Conservation (phyloP, 2,888 invertebrate species). For the Leuctra nigra region DNA sequence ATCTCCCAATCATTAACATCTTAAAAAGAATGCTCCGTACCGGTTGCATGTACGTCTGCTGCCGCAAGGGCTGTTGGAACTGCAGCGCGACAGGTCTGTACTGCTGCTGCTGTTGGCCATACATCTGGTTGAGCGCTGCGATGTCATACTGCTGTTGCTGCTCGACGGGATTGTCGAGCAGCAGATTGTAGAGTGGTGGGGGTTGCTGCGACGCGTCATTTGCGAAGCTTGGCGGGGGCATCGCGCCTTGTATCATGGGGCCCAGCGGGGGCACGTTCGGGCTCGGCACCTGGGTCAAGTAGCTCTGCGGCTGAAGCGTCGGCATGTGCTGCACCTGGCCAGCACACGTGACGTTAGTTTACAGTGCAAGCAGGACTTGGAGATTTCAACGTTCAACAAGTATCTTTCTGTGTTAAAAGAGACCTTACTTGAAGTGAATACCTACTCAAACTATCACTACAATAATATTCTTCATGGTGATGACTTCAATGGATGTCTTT, state of each 20-base stretch:
- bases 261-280: conserved; percentile 39
- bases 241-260: conserved; percentile 10
- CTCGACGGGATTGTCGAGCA: conserved; percentile 31
- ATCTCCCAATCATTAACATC: too few relatives aligned
- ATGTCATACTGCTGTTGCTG: conserved; percentile 21
- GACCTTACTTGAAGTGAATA: too few relatives aligned
- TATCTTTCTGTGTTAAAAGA: too few relatives aligned
- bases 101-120: conserved; percentile 14
- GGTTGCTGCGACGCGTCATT: conserved; percentile 34
- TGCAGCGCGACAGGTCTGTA: conserved; percentile 9
- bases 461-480: too few relatives aligned
- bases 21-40: too few relatives aligned
- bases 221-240: conserved; percentile 29
- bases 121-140: conserved; percentile 1
- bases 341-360: too few relatives aligned
- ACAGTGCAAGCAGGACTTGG: too few relatives aligned
- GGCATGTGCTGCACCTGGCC: conserved; percentile 22
- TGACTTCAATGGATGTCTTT: too few relatives aligned
- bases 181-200: conserved; percentile 40
- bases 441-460: too few relatives aligned
- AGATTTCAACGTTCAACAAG: too few relatives aligned
- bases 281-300: conserved; percentile 37
- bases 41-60: neutral
- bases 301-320: conserved; percentile 38
- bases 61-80: conserved; percentile 1